phyloP scores from a whole-genome alignment of 2,888 invertebrate genomes.

The Eremobia ochroleuca region DNA sequence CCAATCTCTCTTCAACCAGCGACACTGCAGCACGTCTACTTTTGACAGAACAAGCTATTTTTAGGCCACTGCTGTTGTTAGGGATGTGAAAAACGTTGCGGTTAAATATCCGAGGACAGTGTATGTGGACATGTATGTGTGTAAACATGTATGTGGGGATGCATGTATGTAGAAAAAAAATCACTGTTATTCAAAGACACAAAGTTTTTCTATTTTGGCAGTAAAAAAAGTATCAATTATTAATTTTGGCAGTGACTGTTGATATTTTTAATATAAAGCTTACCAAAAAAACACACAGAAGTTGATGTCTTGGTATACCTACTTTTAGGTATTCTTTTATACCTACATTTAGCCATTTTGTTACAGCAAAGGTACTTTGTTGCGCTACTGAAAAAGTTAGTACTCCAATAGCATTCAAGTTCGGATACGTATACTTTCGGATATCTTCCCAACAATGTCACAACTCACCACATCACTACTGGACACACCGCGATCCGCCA shows the following conservation, averaged over 20 bases:
- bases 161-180: background rate
- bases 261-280: background rate
- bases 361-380: background rate
- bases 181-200: background rate
- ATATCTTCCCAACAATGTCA: constrained; percentile 1
- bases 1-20: constrained; percentile 44
- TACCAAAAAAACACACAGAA: background rate
- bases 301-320: background rate
- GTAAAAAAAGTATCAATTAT: background rate
- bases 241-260: background rate
- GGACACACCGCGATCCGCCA: constrained; percentile 1
- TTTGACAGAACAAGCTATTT: constrained; percentile 29
- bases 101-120: constrained; percentile 3
- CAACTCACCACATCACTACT: constrained; percentile 30
- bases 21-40: constrained; percentile 35
- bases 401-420: background rate
- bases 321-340: background rate
- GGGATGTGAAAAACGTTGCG: background rate
- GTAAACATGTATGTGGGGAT: too few relatives aligned
- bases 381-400: background rate
- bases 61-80: constrained; percentile 12
- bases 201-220: background rate
- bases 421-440: background rate
- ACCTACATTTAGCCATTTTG: background rate
- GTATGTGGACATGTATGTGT: too few relatives aligned